Base-by-base conservation (phyloP, 2,113 vertebrate species). In the Chinchilla lanigera region DNA sequence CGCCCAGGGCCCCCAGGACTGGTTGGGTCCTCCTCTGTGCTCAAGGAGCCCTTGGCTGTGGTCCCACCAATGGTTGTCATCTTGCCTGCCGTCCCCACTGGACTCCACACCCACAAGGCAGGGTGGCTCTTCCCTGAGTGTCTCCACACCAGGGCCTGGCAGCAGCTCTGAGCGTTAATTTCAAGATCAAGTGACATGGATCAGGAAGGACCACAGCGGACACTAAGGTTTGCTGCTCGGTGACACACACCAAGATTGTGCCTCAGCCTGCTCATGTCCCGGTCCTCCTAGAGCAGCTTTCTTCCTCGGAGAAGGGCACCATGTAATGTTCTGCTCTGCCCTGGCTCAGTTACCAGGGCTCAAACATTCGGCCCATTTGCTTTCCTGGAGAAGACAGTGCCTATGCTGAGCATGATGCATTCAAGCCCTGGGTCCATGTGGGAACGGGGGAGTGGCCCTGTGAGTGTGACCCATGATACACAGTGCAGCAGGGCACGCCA, bases 81-180 rank as follows among this genome's bases (percentile, higher is more conserved):
- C 52, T 38, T 38, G 20, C 41, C 44, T 14, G 4, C 5, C 19
- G 35, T 30, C 24, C 13, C 28, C 3, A 9, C 60, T 63, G 69
- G 58, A 19, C 9, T 13, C n/a, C 44, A 26, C 52, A 17, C 5
- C 44, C 16, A 8, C 16, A 11, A 16, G 54, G 54, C 4, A 13
- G 26, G 3, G 1, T 19, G 17, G 19, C 44, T 14, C 5, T 54
- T 35, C 5, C 54, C 19, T 38, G 14, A 5, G 69, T 7, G 3
- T 24, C 35, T 61, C 50, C 13, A 22, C 30, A 56, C 19, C 52
- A 50, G n/a, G 7, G 11, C 35, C 13, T 9, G 13, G 16, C 38
- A 38, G 22, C 0, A 0, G 1, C 60, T 60, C 33, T 22, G 3
- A 9, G 12, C 0, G 1, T 12, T 3, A 7, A 28, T 7, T 16